Evolutionary conservation across 2,113 vertebrate species (phyloP).

Genomic region (Nothoprocta pentlandii): DNA sequence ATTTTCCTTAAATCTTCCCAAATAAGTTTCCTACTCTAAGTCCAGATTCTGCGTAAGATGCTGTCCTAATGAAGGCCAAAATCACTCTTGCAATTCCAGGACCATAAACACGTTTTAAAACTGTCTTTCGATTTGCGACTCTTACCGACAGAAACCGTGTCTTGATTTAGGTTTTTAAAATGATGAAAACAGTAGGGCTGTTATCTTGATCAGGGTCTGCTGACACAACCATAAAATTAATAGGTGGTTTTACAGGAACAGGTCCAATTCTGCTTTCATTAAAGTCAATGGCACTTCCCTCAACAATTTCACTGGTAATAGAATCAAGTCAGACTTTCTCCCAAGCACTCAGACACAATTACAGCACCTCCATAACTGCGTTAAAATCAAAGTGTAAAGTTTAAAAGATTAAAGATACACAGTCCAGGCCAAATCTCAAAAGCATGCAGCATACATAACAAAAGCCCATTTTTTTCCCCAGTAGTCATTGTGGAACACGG

Average conservation of each 20-base stretch:
- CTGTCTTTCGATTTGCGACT: background rate
- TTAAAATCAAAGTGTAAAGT: background rate
- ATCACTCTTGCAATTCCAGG: background rate
- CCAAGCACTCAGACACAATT: background rate
- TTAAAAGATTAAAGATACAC: slow-evolving; percentile 4
- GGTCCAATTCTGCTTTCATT: slow-evolving; percentile 7
- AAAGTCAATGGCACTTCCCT: background rate
- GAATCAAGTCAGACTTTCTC: slow-evolving; percentile 31
- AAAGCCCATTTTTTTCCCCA: slow-evolving; percentile 9
- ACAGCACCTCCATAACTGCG: background rate
- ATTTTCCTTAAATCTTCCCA: background rate
- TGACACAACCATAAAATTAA: slow-evolving; percentile 42
- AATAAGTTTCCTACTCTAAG: background rate
- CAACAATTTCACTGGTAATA: background rate
- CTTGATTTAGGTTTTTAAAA: slow-evolving; percentile 28
- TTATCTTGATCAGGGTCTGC: slow-evolving; percentile 44
- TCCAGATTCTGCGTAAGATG: background rate
- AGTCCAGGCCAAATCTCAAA: slow-evolving; percentile 16
- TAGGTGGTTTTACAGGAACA: slow-evolving; percentile 27
- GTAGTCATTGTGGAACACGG: background rate
- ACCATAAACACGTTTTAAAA: slow-evolving; percentile 3
- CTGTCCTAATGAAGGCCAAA: background rate
- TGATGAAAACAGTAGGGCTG: background rate
- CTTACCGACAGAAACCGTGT: background rate
- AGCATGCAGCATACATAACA: background rate